Conservation (phyloP, 1,140 invertebrate species). For the Trypoxylus dichotomus region DNA sequence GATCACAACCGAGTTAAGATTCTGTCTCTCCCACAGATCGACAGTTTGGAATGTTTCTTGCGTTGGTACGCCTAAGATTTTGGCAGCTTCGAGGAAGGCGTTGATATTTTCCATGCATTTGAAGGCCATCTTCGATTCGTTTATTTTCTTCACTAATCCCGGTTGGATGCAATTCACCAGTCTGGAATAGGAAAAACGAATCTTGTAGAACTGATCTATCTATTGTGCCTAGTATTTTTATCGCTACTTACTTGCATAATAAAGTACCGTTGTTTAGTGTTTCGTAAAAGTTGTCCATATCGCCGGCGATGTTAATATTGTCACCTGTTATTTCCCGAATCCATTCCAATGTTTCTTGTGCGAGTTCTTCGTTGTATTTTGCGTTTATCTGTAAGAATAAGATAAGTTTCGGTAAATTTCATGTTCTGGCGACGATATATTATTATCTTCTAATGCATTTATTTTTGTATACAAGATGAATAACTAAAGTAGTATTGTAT, state of each 20-base stretch:
- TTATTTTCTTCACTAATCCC: constrained; percentile 84
- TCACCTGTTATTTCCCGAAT: constrained; percentile 81
- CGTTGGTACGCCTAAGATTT: constrained; percentile 86
- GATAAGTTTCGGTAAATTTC: too few relatives aligned
- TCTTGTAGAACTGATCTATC: not conserved
- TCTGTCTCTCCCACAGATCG: constrained; percentile 94
- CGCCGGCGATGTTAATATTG: constrained; percentile 77
- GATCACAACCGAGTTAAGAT: constrained; percentile 93
- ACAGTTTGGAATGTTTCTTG: constrained; percentile 97
- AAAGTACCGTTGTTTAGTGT: constrained; percentile 82
- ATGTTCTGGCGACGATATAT: too few relatives aligned
- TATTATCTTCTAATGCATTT: too few relatives aligned
- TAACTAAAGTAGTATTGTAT: too few relatives aligned
- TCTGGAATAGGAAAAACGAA: constrained; percentile 56
- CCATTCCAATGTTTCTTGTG: constrained; percentile 88
- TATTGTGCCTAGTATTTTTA: not conserved
- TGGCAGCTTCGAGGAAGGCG: constrained; percentile 84
- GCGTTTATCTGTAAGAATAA: constrained; percentile 80
- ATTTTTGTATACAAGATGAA: too few relatives aligned
- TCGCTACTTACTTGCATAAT: constrained; percentile 73
- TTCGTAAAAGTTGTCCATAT: constrained; percentile 91
- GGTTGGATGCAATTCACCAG: constrained; percentile 79
- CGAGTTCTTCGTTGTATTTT: constrained; percentile 93
- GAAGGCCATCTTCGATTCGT: constrained; percentile 87
- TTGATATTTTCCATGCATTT: constrained; percentile 99